Evolutionary conservation across 2,888 invertebrate genomes (phyloP).

Genomic region (Plagiodera versicolora): DNA sequence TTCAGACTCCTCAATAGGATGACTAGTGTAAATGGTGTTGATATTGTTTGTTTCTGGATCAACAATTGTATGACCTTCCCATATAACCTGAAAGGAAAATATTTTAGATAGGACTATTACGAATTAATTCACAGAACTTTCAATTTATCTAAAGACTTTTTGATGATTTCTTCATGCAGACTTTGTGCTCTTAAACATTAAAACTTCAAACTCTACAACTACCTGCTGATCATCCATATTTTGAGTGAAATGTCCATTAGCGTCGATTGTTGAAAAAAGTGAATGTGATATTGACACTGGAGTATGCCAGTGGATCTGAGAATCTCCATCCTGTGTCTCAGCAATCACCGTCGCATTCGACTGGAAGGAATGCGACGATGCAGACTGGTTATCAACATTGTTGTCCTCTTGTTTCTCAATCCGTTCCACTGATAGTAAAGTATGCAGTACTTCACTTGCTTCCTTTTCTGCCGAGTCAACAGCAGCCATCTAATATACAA

Average conservation of each 20-base stretch:
- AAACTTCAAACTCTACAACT: slow-evolving; percentile 36
- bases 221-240: slow-evolving; percentile 54
- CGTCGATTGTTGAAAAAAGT: slow-evolving; percentile 52
- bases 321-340: slow-evolving; percentile 46
- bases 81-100: slow-evolving; percentile 60
- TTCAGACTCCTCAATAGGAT: slow-evolving; percentile 33
- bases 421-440: slow-evolving; percentile 66
- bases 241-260: slow-evolving; percentile 50
- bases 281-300: slow-evolving; percentile 58
- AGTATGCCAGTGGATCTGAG: slow-evolving; percentile 65
- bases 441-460: slow-evolving; percentile 71
- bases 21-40: slow-evolving; percentile 47
- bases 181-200: neutral
- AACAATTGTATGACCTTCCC: slow-evolving; percentile 69
- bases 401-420: slow-evolving; percentile 59
- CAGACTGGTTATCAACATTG: slow-evolving; percentile 42
- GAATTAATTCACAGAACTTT: slow-evolving; percentile 11
- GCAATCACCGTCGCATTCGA: slow-evolving; percentile 39
- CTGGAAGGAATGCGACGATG: slow-evolving; percentile 46
- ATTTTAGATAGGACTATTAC: slow-evolving; percentile 1
- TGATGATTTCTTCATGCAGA: neutral
- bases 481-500: slow-evolving; percentile 60
- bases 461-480: slow-evolving; percentile 71
- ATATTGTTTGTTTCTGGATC: slow-evolving; percentile 54
- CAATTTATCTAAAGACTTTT: slow-evolving; percentile 6